These are phyloP conservation scores for Parotocinclus haroldoi DNA, from an alignment of 2,797 vertebrate species.

Conservation along the genomic window DNA sequence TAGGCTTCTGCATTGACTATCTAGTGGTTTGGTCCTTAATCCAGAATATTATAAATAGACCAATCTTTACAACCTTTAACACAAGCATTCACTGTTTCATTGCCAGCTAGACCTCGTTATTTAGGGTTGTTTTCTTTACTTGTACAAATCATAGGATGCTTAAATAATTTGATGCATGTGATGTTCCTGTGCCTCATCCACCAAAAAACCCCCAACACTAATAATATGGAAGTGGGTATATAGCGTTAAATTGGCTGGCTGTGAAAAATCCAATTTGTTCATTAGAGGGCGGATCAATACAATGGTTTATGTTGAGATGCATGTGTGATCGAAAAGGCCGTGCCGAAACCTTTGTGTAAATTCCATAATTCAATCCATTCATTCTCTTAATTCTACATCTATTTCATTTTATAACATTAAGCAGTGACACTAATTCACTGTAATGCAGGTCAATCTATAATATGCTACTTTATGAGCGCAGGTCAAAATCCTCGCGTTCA, in stretches of 20 bases:
- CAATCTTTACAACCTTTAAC: too few relatives aligned
- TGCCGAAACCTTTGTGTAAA: conserved; percentile 24
- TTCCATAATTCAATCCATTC: conserved; percentile 36
- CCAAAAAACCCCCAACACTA: conserved; percentile 11
- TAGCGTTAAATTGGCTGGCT: conserved; percentile 47
- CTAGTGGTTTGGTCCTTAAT: too few relatives aligned
- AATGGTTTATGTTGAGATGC: conserved; percentile 55
- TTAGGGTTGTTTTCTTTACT: conserved; percentile 21
- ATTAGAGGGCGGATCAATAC: conserved; percentile 58
- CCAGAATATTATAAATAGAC: too few relatives aligned
- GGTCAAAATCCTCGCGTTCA: conserved; percentile 13
- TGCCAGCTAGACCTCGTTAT: too few relatives aligned
- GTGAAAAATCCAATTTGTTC: conserved; percentile 56
- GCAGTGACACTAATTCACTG: conserved; percentile 25
- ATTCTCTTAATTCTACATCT: conserved; percentile 36
- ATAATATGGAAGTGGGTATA: conserved; percentile 43
- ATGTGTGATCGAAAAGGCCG: conserved; percentile 36
- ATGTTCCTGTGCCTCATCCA: conserved; percentile 31
- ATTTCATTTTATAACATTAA: conserved; percentile 27
- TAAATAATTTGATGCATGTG: conserved; percentile 43
- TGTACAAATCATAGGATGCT: conserved; percentile 49
- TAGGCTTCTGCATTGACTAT: too few relatives aligned
- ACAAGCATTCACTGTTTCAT: too few relatives aligned
- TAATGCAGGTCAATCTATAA: conserved; percentile 17
- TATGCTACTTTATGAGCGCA: conserved; percentile 9